Percentiles rank a stretch among this genome's conserved stretches.
These are phyloP conservation scores for Novumbra hubbsi DNA, from an alignment of 2,797 vertebrate genomes.

Conservation along the genomic window DNA sequence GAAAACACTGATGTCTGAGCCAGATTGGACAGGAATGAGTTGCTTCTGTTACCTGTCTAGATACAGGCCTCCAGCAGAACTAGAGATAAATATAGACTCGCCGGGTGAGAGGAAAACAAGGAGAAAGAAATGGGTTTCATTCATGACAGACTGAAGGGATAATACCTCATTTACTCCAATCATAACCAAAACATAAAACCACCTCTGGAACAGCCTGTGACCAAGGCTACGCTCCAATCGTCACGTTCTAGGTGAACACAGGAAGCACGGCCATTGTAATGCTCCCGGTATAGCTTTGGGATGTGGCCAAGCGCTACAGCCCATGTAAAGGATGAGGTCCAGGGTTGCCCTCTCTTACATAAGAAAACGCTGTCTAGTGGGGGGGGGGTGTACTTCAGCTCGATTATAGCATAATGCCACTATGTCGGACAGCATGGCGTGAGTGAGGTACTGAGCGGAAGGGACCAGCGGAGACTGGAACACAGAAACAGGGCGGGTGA, in stretches of 20 bases:
- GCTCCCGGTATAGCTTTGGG: neutral
- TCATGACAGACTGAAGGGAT: slow-evolving; percentile 7
- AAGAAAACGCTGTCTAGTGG: slow-evolving; percentile 26
- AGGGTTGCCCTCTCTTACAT: slow-evolving; percentile 35
- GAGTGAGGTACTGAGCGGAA: neutral
- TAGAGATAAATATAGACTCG: slow-evolving; percentile 59
- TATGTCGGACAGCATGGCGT: neutral
- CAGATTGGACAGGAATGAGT: neutral
- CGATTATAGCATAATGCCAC: neutral
- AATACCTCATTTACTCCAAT: slow-evolving; percentile 24
- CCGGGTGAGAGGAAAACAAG: neutral
- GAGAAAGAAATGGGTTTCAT: neutral
- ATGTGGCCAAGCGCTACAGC: neutral
- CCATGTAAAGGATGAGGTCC: slow-evolving; percentile 6
- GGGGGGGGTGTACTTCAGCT: neutral
- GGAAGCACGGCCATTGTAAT: neutral
- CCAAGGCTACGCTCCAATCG: slow-evolving; percentile 1
- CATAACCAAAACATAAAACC: slow-evolving; percentile 10
- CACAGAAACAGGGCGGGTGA: neutral
- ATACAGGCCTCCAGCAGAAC: slow-evolving; percentile 51
- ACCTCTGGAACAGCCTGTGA: slow-evolving; percentile 1
- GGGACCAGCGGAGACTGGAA: neutral
- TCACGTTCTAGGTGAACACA: neutral
- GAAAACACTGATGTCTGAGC: slow-evolving; percentile 34
- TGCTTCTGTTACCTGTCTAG: slow-evolving; percentile 61